Conservation (phyloP, 1,140 invertebrate species). For the Cotesia vestalis region DNA sequence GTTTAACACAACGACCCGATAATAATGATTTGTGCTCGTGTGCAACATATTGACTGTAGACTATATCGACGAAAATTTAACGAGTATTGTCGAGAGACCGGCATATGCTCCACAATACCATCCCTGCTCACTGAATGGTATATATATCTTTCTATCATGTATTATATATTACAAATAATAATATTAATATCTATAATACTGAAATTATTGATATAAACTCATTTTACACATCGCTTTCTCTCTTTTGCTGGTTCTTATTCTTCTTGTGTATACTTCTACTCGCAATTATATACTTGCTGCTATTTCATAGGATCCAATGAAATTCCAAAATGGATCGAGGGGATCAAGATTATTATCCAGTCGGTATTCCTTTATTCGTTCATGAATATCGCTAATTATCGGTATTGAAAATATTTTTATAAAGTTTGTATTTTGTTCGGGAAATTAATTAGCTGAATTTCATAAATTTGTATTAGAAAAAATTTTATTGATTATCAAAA, state of each 20-base stretch:
- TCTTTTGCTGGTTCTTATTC: constrained; percentile 1
- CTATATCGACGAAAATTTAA: constrained; percentile 38
- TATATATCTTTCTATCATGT: neutral
- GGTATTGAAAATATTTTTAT: constrained; percentile 1
- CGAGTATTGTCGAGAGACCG: constrained; percentile 29
- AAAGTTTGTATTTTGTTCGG: constrained; percentile 5
- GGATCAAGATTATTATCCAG: constrained; percentile 27
- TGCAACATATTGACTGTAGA: too few species aligned
- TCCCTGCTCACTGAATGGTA: neutral
- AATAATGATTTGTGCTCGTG: constrained; percentile 47
- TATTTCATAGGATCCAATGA: constrained; percentile 37
- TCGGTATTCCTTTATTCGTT: constrained; percentile 23
- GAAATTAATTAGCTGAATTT: constrained; percentile 12
- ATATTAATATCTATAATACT: constrained; percentile 13
- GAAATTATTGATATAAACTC: constrained; percentile 38
- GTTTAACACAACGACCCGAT: constrained; percentile 40
- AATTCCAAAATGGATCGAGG: constrained; percentile 19
- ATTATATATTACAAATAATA: too few species aligned
- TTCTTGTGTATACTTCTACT: constrained; percentile 13
- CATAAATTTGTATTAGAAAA: neutral
- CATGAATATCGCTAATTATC: constrained; percentile 31
- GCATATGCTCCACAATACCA: too few species aligned
- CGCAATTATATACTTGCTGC: neutral
- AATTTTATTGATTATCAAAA: too few species aligned
- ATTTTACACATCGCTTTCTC: constrained; percentile 24